These are phyloP conservation scores for Trissolcus basalis DNA, from an alignment of 1,140 invertebrate genomes.

Conservation along the genomic window DNA sequence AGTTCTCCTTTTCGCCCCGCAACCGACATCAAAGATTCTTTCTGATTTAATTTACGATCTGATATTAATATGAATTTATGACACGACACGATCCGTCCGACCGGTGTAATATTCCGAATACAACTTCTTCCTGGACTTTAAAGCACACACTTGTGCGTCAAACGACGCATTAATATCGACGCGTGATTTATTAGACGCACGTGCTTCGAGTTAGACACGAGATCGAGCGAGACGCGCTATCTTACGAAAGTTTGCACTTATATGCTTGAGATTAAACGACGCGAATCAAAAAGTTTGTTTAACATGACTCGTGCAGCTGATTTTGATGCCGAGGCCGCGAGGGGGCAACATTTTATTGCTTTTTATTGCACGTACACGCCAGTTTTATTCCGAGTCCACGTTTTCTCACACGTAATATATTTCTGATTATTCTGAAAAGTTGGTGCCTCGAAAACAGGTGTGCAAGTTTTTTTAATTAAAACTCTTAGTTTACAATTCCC, in stretches of 20 bases:
- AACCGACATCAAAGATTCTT: not conserved
- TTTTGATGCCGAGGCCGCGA: too few species aligned
- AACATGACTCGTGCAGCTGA: too few species aligned
- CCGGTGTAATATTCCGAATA: slow-evolving; percentile 27
- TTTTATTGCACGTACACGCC: too few species aligned
- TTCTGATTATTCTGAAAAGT: too few species aligned
- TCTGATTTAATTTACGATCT: slow-evolving; percentile 17
- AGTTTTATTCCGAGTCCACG: too few species aligned
- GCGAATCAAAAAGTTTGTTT: slow-evolving; percentile 10
- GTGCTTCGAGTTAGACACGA: slow-evolving; percentile 56
- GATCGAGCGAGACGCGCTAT: slow-evolving; percentile 59
- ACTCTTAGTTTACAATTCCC: too few species aligned
- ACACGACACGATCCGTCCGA: slow-evolving; percentile 4
- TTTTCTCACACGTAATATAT: too few species aligned
- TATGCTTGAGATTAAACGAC: slow-evolving; percentile 61
- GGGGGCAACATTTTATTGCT: too few species aligned
- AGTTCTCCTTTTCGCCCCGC: too few species aligned
- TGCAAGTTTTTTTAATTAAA: too few species aligned
- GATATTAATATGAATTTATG: slow-evolving; percentile 36
- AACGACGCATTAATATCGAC: slow-evolving; percentile 63
- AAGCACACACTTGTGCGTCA: slow-evolving; percentile 53
- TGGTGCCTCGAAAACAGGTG: too few species aligned
- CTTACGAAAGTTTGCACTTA: slow-evolving; percentile 58
- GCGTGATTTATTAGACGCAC: slow-evolving; percentile 65
- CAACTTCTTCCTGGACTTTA: slow-evolving; percentile 28